phyloP scores from a whole-genome alignment of 2,797 vertebrate species.

The Coracias cyanogaster region DNA sequence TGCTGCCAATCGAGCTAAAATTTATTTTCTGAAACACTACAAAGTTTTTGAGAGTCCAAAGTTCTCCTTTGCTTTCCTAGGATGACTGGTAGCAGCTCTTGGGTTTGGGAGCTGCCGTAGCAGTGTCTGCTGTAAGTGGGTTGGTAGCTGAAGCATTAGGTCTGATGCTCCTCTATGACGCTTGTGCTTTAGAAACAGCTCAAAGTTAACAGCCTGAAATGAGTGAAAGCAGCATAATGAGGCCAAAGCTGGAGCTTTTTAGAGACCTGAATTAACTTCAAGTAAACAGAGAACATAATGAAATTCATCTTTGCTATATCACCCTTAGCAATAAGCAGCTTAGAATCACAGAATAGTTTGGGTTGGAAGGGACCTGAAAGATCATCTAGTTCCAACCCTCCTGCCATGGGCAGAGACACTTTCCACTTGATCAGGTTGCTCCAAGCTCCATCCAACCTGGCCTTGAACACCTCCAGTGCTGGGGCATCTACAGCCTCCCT shows the following conservation, averaged over 20 bases:
- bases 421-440: too few species aligned
- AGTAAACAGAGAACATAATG: not conserved
- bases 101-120: not conserved
- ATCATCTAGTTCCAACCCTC: too few species aligned
- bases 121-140: not conserved
- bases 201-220: not conserved
- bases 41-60: not conserved
- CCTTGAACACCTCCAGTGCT: too few species aligned
- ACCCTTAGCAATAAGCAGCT: not conserved
- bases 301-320: not conserved
- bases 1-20: not conserved
- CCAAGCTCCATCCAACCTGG: too few species aligned
- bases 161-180: not conserved
- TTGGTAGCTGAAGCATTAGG: not conserved
- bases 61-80: not conserved
- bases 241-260: not conserved
- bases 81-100: not conserved
- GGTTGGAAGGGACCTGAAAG: too few species aligned
- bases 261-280: not conserved
- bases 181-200: not conserved
- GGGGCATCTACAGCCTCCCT: too few species aligned
- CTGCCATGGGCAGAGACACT: too few species aligned
- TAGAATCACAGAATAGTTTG: too few species aligned
- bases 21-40: not conserved
- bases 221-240: not conserved